Evolutionary conservation across 2,888 invertebrate species (phyloP), one percentile per base, ranked within the genome.

Genomic region (Caenorhabditis sulstoni): DNA sequence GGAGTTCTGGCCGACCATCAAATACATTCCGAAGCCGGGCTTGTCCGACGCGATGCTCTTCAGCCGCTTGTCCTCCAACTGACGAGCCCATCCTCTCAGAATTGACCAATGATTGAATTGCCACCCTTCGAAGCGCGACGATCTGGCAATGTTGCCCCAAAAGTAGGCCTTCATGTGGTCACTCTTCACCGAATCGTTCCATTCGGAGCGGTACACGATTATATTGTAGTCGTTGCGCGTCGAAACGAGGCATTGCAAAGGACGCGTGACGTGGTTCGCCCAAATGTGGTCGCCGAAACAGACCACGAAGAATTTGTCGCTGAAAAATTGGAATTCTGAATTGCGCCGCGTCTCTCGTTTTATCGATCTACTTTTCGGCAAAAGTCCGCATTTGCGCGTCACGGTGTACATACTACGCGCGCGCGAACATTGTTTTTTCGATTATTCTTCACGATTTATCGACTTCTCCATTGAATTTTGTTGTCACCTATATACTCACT

Each of bases 281-380:
- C 44, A 44, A 11, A 44, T 44, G 44, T 44, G 44, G 9, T 44
- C 44, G 3, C 14, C 44, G 44, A 44, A 44, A 3, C 14, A 44
- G 44, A 44, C 44, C 5, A n/a, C 44, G 44, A 7, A 44, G 44
- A 44, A 44, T 44, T 44, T 44, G 44, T 44, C 44, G 44, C 44
- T 44, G 44, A 44, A 44, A 39, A 39, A 9, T 7, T 9, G 39
- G 44, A 44, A 44, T 44, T 44, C 3, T 7, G 12, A 44, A 44
- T 44, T 12, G 39, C 39, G 7, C 7, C 39, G 8, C 8, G 7
- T 9, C 39, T 9, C 39, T 39, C 7, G 12, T 39, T 39, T 39
- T 39, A 12, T 9, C 12, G 39, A 39, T n/a, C n/a, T n/a, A n/a
- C n/a, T n/a, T n/a, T n/a, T n/a, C n/a, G n/a, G n/a, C n/a, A n/a